Conservation (phyloP, 2,888 invertebrate species). For the Griposia aprilina region DNA sequence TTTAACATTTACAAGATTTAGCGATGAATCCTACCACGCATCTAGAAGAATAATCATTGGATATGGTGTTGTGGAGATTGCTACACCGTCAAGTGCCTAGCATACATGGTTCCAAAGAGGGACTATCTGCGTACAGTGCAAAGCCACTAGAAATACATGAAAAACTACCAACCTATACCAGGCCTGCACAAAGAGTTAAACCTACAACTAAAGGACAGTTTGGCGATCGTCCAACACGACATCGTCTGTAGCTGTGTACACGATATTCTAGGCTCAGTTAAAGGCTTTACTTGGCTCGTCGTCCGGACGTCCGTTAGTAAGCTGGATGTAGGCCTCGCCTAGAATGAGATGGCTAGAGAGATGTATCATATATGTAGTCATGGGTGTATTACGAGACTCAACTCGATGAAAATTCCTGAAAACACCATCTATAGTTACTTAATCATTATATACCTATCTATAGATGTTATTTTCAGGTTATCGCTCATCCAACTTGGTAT, state of each 20-base stretch:
- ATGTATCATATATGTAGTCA: background rate
- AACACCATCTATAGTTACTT: background rate
- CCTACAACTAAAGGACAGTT: constrained; percentile 35
- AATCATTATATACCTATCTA: background rate
- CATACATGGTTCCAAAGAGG: background rate
- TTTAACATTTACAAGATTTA: background rate
- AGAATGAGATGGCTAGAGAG: background rate
- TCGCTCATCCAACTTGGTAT: background rate
- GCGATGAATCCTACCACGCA: background rate
- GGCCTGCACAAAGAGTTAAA: constrained; percentile 16
- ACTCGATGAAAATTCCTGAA: background rate
- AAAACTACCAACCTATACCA: background rate
- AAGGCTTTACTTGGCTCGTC: constrained; percentile 31
- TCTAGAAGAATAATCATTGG: background rate
- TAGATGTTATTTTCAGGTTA: background rate
- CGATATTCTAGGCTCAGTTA: constrained; percentile 3
- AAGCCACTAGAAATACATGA: background rate
- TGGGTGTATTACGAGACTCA: background rate
- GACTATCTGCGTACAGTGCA: background rate
- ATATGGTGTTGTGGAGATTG: background rate
- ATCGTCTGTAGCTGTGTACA: constrained; percentile 4
- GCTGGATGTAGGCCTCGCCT: constrained; percentile 14
- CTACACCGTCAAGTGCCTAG: background rate
- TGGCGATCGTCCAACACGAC: constrained; percentile 52
- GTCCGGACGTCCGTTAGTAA: constrained; percentile 15